phyloP scores from a whole-genome alignment of 2,113 vertebrate species.

The Craseonycteris thonglongyai region DNA sequence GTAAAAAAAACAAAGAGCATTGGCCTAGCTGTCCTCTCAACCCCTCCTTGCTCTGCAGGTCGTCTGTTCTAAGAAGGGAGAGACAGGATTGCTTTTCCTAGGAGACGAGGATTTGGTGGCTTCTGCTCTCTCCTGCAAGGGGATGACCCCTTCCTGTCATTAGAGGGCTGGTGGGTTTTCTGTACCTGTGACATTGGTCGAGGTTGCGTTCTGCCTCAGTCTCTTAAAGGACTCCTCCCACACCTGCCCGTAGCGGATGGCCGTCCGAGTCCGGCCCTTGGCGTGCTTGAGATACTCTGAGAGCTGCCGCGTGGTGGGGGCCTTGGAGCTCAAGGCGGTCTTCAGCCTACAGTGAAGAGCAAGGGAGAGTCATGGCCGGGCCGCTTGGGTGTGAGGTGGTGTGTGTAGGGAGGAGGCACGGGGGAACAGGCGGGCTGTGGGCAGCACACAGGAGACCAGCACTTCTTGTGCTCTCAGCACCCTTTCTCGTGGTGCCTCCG shows the following conservation, averaged over 20 bases:
- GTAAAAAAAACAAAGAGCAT: background rate
- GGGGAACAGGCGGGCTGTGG: rapidly evolving
- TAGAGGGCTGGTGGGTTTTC: background rate
- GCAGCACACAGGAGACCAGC: background rate
- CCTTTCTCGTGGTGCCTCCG: background rate
- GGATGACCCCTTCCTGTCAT: background rate
- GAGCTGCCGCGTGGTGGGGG: background rate
- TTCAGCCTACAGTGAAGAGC: constrained; percentile 43
- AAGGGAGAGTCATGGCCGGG: background rate
- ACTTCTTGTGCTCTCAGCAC: background rate
- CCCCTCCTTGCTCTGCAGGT: background rate
- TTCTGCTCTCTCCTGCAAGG: background rate
- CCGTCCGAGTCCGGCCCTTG: constrained; percentile 21
- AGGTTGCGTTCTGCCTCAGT: background rate
- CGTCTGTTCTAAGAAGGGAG: background rate
- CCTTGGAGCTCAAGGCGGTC: background rate
- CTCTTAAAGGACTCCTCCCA: constrained; percentile 63
- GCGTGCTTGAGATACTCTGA: constrained; percentile 58
- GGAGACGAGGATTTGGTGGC: background rate
- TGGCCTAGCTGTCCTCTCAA: background rate
- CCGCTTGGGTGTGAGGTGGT: background rate
- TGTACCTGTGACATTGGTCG: constrained; percentile 62
- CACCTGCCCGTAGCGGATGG: constrained; percentile 57
- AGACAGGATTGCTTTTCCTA: background rate
- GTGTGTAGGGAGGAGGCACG: background rate